phyloP scores from a whole-genome alignment of 1,140 invertebrate species.

The Catajapyx aquilonaris region DNA sequence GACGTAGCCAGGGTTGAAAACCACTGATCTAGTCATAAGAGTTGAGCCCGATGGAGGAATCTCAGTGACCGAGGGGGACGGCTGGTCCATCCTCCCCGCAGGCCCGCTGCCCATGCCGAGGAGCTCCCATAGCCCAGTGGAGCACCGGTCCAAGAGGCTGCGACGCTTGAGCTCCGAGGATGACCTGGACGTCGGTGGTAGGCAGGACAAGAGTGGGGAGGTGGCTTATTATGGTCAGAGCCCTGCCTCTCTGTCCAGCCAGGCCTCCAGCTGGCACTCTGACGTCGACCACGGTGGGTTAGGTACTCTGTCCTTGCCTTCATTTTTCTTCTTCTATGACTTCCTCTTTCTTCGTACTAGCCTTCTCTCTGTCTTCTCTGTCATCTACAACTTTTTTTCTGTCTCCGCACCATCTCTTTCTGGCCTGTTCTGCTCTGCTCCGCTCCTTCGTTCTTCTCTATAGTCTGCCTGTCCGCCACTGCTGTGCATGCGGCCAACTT shows the following conservation, averaged over 20 bases:
- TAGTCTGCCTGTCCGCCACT: too few relatives aligned
- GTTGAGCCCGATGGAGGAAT: too few relatives aligned
- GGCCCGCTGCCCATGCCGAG: constrained; percentile 21
- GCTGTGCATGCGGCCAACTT: too few relatives aligned
- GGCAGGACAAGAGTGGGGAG: constrained; percentile 20
- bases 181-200: constrained; percentile 20
- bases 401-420: background rate
- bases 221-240: constrained; percentile 35
- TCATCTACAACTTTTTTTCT: constrained; percentile 1
- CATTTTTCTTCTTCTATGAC: background rate
- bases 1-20: too few relatives aligned
- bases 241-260: constrained; percentile 28
- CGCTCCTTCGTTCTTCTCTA: background rate
- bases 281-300: constrained; percentile 30
- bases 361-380: background rate
- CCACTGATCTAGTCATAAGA: too few relatives aligned
- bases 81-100: too few relatives aligned
- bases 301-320: constrained; percentile 7
- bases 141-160: constrained; percentile 29
- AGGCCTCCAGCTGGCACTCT: constrained; percentile 31
- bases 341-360: background rate
- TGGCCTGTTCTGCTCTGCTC: constrained; percentile 1
- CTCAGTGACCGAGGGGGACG: too few relatives aligned
- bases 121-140: constrained; percentile 24
- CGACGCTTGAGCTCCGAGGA: constrained; percentile 36